Base-by-base conservation (phyloP, 2,888 invertebrate genomes). In the Andrena trimmerana region DNA sequence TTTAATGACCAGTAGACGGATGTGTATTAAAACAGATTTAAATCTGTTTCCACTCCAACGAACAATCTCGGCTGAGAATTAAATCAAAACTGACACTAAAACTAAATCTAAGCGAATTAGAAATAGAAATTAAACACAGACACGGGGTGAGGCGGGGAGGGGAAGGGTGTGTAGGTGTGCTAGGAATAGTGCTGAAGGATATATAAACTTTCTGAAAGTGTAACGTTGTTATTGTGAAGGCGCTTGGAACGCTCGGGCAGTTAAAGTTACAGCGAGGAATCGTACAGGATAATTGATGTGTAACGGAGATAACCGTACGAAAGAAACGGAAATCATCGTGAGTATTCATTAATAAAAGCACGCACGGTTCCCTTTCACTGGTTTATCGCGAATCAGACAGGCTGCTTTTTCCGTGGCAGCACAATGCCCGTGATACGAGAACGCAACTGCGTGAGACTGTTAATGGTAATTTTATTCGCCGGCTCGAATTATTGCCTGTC, bases 281-380 rank as follows among this genome's bases (percentile, higher is more conserved):
- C 79, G 62, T 63, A 20, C 52, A n/a, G 20, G 13, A 8, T 71
- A 75, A 81, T 68, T 76, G 71, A 81, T 82, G 59, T 69, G 76
- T 68, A 65, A 63, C 57, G 24, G 16, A 67, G 81, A 81, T 81
- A 81, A 65, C 4, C 27, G 6, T 52, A 1, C 50, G 57, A 67
- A 74, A 69, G 62, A 81, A 50, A 74, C 74, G 81, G 24, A 81
- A 82, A 82, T 81, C 75, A 50, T 27, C 65, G 67, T 73, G 31
- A 24, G 24, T 24, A 63, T 68, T 79, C 80, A 33, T 79, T 81
- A 74, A 82, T 68, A 76, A 81, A 71, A 75, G 24, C 29, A 59
- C 74, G 74, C 68, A 52, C 67, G 59, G 71, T 71, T 82, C 76
- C 81, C 81, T 82, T 82, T 82, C 82, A 76, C 82, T 42, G 57